These are phyloP conservation scores for Perca fluviatilis DNA, from an alignment of 2,113 vertebrate genomes.

Conservation along the genomic window DNA sequence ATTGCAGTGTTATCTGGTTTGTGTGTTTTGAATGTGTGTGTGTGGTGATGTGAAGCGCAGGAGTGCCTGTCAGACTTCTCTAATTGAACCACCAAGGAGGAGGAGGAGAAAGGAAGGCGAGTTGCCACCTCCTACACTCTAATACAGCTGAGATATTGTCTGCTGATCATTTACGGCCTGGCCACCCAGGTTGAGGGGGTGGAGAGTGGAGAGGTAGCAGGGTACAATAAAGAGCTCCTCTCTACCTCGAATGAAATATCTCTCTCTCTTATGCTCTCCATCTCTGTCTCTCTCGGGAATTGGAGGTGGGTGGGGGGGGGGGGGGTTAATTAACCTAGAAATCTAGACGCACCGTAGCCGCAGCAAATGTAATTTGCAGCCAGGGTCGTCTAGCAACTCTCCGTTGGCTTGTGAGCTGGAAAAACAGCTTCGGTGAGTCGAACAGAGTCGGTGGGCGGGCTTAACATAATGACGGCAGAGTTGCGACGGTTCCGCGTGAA, in stretches of 20 bases:
- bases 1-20: constrained; percentile 49
- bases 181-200: not conserved
- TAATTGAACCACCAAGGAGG: constrained; percentile 42
- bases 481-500: too few relatives aligned
- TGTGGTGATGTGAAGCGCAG: constrained; percentile 14
- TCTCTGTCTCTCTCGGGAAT: constrained; percentile 16
- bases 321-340: too few relatives aligned
- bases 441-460: too few relatives aligned
- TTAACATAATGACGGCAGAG: too few relatives aligned
- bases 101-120: constrained; percentile 25
- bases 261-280: not conserved
- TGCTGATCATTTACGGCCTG: constrained; percentile 17
- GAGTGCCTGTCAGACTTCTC: constrained; percentile 35
- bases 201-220: not conserved
- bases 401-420: too few relatives aligned
- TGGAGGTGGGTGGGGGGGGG: not conserved
- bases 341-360: too few relatives aligned
- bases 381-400: too few relatives aligned
- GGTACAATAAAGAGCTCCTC: constrained; percentile 18
- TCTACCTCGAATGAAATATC: constrained; percentile 31
- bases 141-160: constrained; percentile 35
- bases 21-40: constrained; percentile 21
- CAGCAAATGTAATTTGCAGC: too few relatives aligned
- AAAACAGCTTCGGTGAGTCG: too few relatives aligned
- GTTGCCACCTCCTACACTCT: constrained; percentile 39